These are phyloP conservation scores for Desmophyllum pertusum DNA, from an alignment of 92 coral and sea anemone genomes.

Conservation along the genomic window DNA sequence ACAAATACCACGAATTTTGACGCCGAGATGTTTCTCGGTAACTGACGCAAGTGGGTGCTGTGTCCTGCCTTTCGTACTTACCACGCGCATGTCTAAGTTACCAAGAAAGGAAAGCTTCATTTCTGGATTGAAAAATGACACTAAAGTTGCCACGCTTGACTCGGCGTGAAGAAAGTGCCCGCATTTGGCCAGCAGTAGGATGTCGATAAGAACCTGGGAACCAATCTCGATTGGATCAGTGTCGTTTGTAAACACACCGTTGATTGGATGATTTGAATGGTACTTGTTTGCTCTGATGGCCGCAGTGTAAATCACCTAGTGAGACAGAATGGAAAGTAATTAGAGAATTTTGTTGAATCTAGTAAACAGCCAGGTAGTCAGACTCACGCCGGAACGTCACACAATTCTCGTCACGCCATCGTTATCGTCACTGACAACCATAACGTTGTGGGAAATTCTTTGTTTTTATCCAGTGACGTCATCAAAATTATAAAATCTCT, in stretches of 20 bases:
- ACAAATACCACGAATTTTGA: too few species aligned
- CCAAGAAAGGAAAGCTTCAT: slow-evolving; percentile 51
- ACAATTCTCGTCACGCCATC: background rate
- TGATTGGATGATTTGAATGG: slow-evolving; percentile 2
- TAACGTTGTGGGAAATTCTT: too few species aligned
- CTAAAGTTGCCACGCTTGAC: slow-evolving; percentile 60
- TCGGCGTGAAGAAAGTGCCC: slow-evolving; percentile 55
- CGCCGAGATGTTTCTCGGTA: too few species aligned
- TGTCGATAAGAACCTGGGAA: slow-evolving; percentile 52
- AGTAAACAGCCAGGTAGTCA: too few species aligned
- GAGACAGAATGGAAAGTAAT: background rate
- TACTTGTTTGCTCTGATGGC: slow-evolving; percentile 48
- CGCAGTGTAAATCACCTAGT: slow-evolving; percentile 44
- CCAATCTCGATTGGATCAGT: slow-evolving; percentile 31
- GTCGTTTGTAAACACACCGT: background rate
- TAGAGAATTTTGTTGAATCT: background rate
- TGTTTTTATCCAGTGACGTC: too few species aligned
- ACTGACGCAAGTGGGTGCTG: background rate
- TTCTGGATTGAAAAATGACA: slow-evolving; percentile 54
- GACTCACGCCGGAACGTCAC: background rate
- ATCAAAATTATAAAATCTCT: too few species aligned
- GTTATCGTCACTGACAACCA: too few species aligned
- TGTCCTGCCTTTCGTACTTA: background rate
- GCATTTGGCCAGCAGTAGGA: slow-evolving; percentile 49
- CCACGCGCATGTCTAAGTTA: background rate